Percentiles rank a stretch among this genome's conserved stretches.
phyloP scores from a whole-genome alignment of 2,888 invertebrate genomes.

The Ornithoptera alexandrae region DNA sequence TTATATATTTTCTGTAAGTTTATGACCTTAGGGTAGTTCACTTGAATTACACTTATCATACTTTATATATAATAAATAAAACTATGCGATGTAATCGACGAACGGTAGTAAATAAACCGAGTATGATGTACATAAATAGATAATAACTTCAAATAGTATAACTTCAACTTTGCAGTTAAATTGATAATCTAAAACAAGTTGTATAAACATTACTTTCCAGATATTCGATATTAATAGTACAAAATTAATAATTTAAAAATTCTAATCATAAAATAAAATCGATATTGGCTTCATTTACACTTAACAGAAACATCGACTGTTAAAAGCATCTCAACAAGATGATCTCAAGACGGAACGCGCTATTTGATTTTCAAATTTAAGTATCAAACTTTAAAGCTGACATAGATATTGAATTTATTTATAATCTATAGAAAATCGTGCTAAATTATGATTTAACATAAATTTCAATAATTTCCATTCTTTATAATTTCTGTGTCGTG shows the following conservation, averaged over 20 bases:
- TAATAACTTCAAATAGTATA: neutral
- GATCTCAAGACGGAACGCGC: neutral
- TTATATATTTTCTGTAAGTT: constrained; percentile 1
- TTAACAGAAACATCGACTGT: neutral
- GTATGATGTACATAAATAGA: neutral
- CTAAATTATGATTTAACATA: too few relatives aligned
- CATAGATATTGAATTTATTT: neutral
- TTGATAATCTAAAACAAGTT: too few relatives aligned
- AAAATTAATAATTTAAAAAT: too few relatives aligned
- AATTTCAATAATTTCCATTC: too few relatives aligned
- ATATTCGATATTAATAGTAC: too few relatives aligned
- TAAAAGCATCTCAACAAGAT: neutral
- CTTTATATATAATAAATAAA: neutral
- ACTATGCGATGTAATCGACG: neutral
- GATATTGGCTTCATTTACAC: neutral
- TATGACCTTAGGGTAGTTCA: neutral
- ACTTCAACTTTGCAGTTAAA: too few relatives aligned
- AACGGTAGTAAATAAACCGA: neutral
- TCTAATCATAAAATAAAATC: too few relatives aligned
- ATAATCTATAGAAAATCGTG: too few relatives aligned
- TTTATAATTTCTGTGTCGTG: too few relatives aligned
- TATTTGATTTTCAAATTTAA: neutral
- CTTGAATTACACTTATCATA: neutral
- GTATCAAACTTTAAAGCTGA: neutral
- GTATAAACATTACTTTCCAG: too few relatives aligned